Conservation (phyloP, 2,888 invertebrate species). For the Silvanus unidentatus region DNA sequence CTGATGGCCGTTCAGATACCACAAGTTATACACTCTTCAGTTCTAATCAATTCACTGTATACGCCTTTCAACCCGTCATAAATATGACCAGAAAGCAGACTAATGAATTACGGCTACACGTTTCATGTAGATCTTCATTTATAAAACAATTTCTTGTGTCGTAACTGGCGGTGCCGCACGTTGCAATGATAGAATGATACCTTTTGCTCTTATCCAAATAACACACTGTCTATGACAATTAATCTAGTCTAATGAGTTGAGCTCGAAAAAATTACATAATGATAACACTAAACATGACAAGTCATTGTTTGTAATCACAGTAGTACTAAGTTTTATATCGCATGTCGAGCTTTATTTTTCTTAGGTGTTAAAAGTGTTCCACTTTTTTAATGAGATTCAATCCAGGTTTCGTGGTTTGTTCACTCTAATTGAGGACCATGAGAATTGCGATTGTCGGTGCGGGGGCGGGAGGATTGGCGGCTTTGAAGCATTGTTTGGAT, state of each 20-base stretch:
- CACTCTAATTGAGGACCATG: slow-evolving; percentile 15
- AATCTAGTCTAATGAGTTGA: too few species aligned
- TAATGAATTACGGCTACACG: slow-evolving; percentile 11
- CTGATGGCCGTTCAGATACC: slow-evolving; percentile 18
- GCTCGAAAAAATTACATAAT: too few species aligned
- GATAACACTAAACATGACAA: too few species aligned
- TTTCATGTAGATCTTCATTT: background rate
- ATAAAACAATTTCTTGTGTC: too few species aligned
- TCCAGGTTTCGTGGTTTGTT: background rate
- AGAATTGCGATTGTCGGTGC: slow-evolving; percentile 34
- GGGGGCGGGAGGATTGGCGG: slow-evolving; percentile 30
- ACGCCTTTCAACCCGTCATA: slow-evolving; percentile 16
- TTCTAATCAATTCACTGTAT: slow-evolving; percentile 15
- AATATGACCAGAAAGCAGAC: slow-evolving; percentile 12
- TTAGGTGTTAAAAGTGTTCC: too few species aligned
- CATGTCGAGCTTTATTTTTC: too few species aligned
- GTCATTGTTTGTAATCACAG: too few species aligned
- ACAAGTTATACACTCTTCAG: slow-evolving; percentile 12
- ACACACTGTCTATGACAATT: too few species aligned
- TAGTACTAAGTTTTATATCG: too few species aligned
- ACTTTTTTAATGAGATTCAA: background rate
- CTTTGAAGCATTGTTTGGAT: slow-evolving; percentile 33
- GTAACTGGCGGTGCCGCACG: too few species aligned
- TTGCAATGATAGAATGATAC: too few species aligned
- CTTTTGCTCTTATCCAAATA: too few species aligned